Base-by-base conservation (phyloP, 2,797 vertebrate genomes). In the Centroberyx gerrardi region DNA sequence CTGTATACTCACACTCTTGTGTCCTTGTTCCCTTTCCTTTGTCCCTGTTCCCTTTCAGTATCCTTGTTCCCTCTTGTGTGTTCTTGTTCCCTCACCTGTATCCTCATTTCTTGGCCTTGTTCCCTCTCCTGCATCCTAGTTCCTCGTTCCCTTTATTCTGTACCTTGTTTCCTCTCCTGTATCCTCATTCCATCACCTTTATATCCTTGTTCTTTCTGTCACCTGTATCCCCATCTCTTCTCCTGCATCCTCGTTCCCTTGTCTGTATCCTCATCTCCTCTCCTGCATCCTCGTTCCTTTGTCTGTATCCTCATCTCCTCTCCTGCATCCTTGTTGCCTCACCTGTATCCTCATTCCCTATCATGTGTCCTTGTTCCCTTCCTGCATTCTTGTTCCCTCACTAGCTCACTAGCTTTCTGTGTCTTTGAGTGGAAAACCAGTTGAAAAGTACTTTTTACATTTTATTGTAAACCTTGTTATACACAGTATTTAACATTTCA, bases 41-140 rank as follows among this genome's bases (percentile, higher is more conserved):
- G 9, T 5, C 48, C 28, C 22, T n/a, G 38, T 46, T 68, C 17
- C 53, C 66, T n/a, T 13, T 6, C 51, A 51, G 64, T 22, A 52
- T 61, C 49, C 29, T 27, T 14, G 38, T 48, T 69, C n/a, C 54
- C 66, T n/a, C 13, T 4, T 52, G 36, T 75, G 31, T 6, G 2
- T 33, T 6, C 31, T 33, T 33, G 31, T 60, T 36, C 38, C 38
- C 65, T 75, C 81, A 65, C 58, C 76, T 63, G 64, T 27, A 52
- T 61, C 15, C 48, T 65, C 22, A 22, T 22, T 22, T 22, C 22
- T 22, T 22, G 22, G 22, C 31, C 31, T 33, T 3, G 2, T 33
- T 33, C 31, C 6, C 31, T 46, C 60, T 44, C 28, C 17, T 36
- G 14, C 4, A 13, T 74, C 72, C 51, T 17, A 8, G n/a, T 54